A percentile compares a stretch with the other conserved stretches of the same genome.
These are phyloP conservation scores for Hoplodrina blanda DNA, from an alignment of 2,888 invertebrate genomes.

Conservation along the genomic window DNA sequence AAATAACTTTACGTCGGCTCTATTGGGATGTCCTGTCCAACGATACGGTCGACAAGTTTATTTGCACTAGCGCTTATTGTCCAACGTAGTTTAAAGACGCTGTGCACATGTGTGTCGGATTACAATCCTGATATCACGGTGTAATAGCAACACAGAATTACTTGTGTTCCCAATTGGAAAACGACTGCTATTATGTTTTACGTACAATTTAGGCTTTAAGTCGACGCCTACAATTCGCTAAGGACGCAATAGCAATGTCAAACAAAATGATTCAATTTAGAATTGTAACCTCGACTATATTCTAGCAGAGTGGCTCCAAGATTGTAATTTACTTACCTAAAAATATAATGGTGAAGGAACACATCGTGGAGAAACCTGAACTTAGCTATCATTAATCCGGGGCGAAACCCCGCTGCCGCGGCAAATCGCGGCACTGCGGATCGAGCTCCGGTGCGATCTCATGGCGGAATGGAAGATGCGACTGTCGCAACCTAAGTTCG, in stretches of 20 bases:
- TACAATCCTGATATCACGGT: conserved; percentile 51
- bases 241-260: conserved; percentile 73
- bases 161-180: conserved; percentile 67
- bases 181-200: conserved; percentile 56
- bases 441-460: too few relatives aligned
- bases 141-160: conserved; percentile 56
- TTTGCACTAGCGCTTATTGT: conserved; percentile 64
- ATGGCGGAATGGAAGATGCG: too few relatives aligned
- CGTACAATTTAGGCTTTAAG: conserved; percentile 71
- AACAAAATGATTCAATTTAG: conserved; percentile 70
- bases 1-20: conserved; percentile 88
- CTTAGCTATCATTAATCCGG: too few relatives aligned
- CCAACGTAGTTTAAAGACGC: conserved; percentile 55
- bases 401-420: too few relatives aligned
- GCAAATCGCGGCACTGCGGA: too few relatives aligned
- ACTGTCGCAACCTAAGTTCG: too few relatives aligned
- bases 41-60: conserved; percentile 66
- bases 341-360: too few relatives aligned
- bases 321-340: background rate
- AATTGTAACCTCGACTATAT: conserved; percentile 26
- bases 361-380: too few relatives aligned
- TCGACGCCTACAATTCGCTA: conserved; percentile 71
- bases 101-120: conserved; percentile 56
- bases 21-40: conserved; percentile 88
- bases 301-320: background rate